Percentiles rank a stretch among this genome's conserved stretches.
phyloP scores from a whole-genome alignment of 2,797 vertebrate species.

The Enteromius thamalakanensis region DNA sequence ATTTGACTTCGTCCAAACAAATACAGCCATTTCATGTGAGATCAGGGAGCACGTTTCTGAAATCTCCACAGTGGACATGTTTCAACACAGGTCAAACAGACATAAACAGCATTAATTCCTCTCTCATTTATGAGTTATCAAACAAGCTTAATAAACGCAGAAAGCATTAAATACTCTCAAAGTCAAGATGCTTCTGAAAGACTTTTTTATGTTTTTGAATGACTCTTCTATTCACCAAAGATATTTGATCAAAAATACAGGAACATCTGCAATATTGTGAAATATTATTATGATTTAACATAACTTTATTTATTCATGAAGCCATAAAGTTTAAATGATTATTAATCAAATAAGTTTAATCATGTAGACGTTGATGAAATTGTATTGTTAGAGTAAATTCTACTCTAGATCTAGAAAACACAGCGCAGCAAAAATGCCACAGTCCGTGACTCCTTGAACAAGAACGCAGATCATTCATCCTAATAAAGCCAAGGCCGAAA shows the following conservation, averaged over 20 bases:
- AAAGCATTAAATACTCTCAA: background rate
- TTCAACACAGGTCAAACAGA: constrained; percentile 21
- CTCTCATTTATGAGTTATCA: background rate
- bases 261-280: background rate
- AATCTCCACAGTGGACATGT: constrained; percentile 44
- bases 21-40: constrained; percentile 42
- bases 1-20: constrained; percentile 74
- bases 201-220: background rate
- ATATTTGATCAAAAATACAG: background rate
- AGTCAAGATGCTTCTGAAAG: background rate
- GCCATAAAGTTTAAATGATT: background rate
- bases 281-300: background rate
- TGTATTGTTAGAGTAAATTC: background rate
- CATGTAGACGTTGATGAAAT: background rate
- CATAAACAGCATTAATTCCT: background rate
- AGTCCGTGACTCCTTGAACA: background rate
- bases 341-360: background rate
- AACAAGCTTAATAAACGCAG: background rate
- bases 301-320: background rate
- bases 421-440: background rate
- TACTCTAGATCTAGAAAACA: background rate
- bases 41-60: constrained; percentile 31
- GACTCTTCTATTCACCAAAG: background rate
- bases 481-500: constrained; percentile 9
- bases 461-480: constrained; percentile 34